These are phyloP conservation scores for Rhynchopsitta pachyrhyncha DNA, from an alignment of 2,113 vertebrate genomes.

Conservation along the genomic window DNA sequence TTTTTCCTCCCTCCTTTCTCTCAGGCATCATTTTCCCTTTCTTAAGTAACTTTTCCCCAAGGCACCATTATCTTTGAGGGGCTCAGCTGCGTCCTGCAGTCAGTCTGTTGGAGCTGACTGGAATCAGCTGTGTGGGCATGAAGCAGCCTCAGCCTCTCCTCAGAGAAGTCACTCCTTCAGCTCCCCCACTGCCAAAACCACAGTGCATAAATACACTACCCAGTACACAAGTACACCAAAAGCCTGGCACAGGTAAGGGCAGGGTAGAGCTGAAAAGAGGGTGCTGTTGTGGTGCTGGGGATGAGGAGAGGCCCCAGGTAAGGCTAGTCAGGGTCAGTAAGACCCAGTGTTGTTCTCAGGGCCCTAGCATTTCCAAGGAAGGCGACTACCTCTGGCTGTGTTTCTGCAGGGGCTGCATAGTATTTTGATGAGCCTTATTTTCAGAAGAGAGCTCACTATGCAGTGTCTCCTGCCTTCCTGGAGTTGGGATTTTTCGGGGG, in stretches of 20 bases:
- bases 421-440: neutral
- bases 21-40: neutral
- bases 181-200: neutral
- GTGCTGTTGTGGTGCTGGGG: neutral
- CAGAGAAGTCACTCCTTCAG: neutral
- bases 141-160: neutral
- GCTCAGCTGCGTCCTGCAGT: fast-evolving
- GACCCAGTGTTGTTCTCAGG: neutral
- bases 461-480: neutral
- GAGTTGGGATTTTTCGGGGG: fast-evolving
- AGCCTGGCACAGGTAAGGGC: neutral
- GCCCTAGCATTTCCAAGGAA: neutral
- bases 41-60: neutral
- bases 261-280: neutral
- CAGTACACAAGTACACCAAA: neutral
- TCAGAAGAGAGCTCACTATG: neutral
- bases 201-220: neutral
- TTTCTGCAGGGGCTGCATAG: neutral
- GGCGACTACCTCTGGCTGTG: neutral
- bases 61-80: neutral
- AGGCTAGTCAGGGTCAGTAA: neutral
- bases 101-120: fast-evolving
- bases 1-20: neutral
- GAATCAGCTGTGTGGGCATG: fast-evolving
- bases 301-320: neutral